Evolutionary conservation across 2,113 vertebrate genomes (phyloP).

Genomic region (Todiramphus saurophagus): DNA sequence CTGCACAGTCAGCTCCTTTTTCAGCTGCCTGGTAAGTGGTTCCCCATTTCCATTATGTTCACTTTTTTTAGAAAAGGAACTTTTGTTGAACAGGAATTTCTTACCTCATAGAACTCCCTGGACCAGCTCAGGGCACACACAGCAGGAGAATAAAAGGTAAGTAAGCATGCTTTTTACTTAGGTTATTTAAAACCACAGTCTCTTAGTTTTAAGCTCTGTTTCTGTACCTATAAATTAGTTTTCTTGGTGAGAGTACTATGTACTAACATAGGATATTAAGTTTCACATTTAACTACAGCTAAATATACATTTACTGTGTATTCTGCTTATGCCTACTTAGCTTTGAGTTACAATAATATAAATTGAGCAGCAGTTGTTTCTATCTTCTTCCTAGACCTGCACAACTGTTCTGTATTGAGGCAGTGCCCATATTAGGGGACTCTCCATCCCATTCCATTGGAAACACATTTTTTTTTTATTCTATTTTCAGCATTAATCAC

Average conservation of each 20-base stretch:
- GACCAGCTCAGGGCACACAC: conserved; percentile 53
- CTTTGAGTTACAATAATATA: background rate
- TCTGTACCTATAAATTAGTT: conserved; percentile 30
- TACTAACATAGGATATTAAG: background rate
- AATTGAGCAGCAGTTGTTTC: background rate
- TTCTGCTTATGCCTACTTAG: background rate
- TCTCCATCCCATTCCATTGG: background rate
- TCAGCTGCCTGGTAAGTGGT: conserved; percentile 54
- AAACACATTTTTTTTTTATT: background rate
- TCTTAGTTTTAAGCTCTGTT: conserved; percentile 9
- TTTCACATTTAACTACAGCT: background rate
- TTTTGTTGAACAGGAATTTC: conserved; percentile 67
- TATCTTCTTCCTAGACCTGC: background rate
- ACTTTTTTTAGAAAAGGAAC: conserved; percentile 69
- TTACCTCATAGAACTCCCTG: conserved; percentile 65
- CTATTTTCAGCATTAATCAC: background rate
- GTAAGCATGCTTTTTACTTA: conserved; percentile 35
- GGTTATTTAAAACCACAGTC: conserved; percentile 51
- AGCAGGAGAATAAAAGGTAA: conserved; percentile 70
- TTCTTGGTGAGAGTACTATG: background rate
- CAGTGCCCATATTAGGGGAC: background rate
- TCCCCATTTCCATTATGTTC: conserved; percentile 65
- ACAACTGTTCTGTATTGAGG: background rate
- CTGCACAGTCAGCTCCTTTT: conserved; percentile 62
- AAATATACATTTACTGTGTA: background rate